Conservation (phyloP, 1,140 invertebrate species). For the Drosophila paulistorum region DNA sequence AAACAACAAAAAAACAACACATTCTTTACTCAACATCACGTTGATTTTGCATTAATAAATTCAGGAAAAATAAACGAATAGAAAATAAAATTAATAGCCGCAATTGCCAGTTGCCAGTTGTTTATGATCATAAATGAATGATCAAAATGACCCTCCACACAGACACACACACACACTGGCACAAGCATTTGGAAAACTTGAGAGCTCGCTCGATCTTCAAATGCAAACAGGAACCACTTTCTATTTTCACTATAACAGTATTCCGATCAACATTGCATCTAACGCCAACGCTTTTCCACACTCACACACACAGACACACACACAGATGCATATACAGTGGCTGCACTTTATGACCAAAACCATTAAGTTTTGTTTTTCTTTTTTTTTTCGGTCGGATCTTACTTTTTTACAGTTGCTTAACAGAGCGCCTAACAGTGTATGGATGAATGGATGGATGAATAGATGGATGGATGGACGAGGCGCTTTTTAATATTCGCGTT, state of each 20-base stretch:
- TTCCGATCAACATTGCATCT: slow-evolving; percentile 44
- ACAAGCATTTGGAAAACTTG: slow-evolving; percentile 76
- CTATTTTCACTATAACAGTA: slow-evolving; percentile 83
- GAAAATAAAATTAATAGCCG: slow-evolving; percentile 45
- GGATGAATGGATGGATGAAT: not conserved
- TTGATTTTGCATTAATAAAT: slow-evolving; percentile 22
- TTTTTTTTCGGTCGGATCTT: slow-evolving; percentile 9
- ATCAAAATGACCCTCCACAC: slow-evolving; percentile 47
- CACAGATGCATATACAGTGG: slow-evolving; percentile 45
- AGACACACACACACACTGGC: slow-evolving; percentile 20
- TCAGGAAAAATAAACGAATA: slow-evolving; percentile 21
- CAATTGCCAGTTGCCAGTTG: slow-evolving; percentile 46
- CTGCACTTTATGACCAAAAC: slow-evolving; percentile 53
- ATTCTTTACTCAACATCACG: slow-evolving; percentile 2
- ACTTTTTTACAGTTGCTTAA: slow-evolving; percentile 38
- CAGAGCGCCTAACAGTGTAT: slow-evolving; percentile 39
- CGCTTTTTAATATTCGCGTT: slow-evolving; percentile 16
- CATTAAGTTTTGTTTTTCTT: slow-evolving; percentile 47
- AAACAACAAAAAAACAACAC: too few relatives aligned
- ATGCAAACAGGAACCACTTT: slow-evolving; percentile 81
- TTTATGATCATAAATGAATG: slow-evolving; percentile 44
- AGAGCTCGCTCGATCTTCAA: slow-evolving; percentile 40
- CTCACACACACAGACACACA: slow-evolving; percentile 29
- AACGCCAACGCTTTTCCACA: slow-evolving; percentile 29
- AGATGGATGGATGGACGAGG: slow-evolving; percentile 33